These are phyloP conservation scores for Eueremaeus valkanovi DNA, from an alignment of 2,888 invertebrate species.

Conservation along the genomic window DNA sequence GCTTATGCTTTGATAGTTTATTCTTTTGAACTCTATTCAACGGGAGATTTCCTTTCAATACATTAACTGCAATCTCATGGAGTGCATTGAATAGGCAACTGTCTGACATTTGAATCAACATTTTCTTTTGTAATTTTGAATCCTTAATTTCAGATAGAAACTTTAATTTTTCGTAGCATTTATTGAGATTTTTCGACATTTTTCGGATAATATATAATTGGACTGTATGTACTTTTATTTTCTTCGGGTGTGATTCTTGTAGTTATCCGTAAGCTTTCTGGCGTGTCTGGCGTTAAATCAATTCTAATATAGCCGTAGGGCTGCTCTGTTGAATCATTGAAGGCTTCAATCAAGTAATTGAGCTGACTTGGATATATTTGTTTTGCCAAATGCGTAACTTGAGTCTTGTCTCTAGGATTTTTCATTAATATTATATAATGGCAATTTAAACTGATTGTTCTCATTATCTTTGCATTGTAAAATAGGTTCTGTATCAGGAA, in stretches of 20 bases:
- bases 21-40: background rate
- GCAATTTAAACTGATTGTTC: constrained; percentile 39
- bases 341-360: constrained; percentile 29
- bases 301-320: constrained; percentile 21
- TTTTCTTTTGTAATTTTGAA: background rate
- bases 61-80: constrained; percentile 29
- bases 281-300: background rate
- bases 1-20: background rate
- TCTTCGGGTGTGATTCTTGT: background rate
- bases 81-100: background rate
- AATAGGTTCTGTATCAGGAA: constrained; percentile 41
- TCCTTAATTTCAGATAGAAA: background rate
- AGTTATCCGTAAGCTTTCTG: background rate
- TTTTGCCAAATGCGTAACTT: constrained; percentile 24
- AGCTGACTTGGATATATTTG: constrained; percentile 29
- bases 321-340: constrained; percentile 26
- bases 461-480: constrained; percentile 27
- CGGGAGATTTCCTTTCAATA: constrained; percentile 7
- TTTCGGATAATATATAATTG: background rate
- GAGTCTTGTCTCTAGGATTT: constrained; percentile 35
- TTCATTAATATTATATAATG: constrained; percentile 40
- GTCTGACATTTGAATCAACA: background rate
- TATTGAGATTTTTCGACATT: background rate
- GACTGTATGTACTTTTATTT: background rate
- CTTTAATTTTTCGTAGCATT: background rate